Percentiles rank a stretch among this genome's conserved stretches.
Evolutionary conservation across 2,888 invertebrate genomes (phyloP).

Genomic region (Drosophila formosana): DNA sequence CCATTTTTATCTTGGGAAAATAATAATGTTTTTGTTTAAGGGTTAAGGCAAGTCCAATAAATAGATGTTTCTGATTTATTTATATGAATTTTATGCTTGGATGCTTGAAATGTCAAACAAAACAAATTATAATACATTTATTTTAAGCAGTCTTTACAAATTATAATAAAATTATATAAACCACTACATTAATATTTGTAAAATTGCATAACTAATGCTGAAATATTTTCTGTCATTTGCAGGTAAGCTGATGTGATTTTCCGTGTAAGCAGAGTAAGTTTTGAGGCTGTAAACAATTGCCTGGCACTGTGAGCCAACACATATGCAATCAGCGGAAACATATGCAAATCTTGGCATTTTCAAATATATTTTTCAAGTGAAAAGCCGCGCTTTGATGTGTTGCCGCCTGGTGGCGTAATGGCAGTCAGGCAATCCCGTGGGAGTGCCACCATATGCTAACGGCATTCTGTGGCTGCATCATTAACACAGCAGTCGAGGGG

Average conservation of each 20-base stretch:
- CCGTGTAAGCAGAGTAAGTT: slow-evolving; percentile 1
- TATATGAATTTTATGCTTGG: too few relatives aligned
- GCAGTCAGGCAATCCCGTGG: slow-evolving; percentile 53
- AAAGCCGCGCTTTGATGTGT: slow-evolving; percentile 67
- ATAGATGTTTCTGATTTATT: too few relatives aligned
- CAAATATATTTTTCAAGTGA: slow-evolving; percentile 51
- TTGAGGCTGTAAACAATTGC: neutral
- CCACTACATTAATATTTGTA: too few relatives aligned
- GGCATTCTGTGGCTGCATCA: slow-evolving; percentile 79
- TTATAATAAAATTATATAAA: too few relatives aligned
- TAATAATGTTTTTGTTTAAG: too few relatives aligned
- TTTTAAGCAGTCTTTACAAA: too few relatives aligned
- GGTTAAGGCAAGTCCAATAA: too few relatives aligned
- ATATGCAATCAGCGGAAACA: slow-evolving; percentile 18
- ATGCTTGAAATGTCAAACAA: too few relatives aligned
- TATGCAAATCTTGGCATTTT: slow-evolving; percentile 47
- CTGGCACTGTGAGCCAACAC: slow-evolving; percentile 1
- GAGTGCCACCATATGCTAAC: slow-evolving; percentile 73
- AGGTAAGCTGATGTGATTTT: slow-evolving; percentile 27
- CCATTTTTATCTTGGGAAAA: too few relatives aligned
- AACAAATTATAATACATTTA: too few relatives aligned
- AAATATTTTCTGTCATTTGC: slow-evolving; percentile 7
- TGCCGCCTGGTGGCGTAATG: slow-evolving; percentile 31
- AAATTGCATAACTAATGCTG: too few relatives aligned
- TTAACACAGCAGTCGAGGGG: slow-evolving; percentile 53